Percentiles rank a stretch among this genome's conserved stretches.
These are phyloP conservation scores for Xestia xanthographa DNA, from an alignment of 2,888 invertebrate genomes.

Conservation along the genomic window DNA sequence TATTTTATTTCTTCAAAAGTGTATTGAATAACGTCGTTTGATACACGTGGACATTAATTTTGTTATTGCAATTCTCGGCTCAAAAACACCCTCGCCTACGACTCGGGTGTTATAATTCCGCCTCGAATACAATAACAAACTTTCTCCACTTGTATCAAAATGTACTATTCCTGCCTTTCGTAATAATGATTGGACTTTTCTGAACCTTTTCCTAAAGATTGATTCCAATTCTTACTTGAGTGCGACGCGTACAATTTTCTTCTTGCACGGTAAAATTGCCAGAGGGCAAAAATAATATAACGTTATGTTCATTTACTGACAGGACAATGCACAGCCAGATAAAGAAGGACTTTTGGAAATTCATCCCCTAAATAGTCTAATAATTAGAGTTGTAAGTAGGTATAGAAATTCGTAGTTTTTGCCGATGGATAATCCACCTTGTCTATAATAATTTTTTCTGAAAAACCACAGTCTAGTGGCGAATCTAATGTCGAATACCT, in stretches of 20 bases:
- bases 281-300: not conserved
- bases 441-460: not conserved
- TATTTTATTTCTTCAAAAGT: too few species aligned
- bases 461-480: not conserved
- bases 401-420: not conserved
- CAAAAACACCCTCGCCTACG: too few species aligned
- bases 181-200: slow-evolving; percentile 4
- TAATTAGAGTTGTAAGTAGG: not conserved
- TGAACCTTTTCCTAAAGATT: not conserved
- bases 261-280: not conserved
- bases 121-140: too few species aligned
- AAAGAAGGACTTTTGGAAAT: not conserved
- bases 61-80: too few species aligned
- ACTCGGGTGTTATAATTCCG: too few species aligned
- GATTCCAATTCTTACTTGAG: not conserved
- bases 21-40: too few species aligned
- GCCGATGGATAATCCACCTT: not conserved
- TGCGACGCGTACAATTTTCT: not conserved
- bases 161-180: not conserved
- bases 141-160: too few species aligned
- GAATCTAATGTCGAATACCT: too few species aligned
- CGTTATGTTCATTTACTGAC: not conserved
- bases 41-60: too few species aligned
- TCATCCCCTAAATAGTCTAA: not conserved
- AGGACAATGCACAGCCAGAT: not conserved